Evolutionary conservation across 2,888 invertebrate genomes (phyloP).

Genomic region (Temnothorax unifasciatus): DNA sequence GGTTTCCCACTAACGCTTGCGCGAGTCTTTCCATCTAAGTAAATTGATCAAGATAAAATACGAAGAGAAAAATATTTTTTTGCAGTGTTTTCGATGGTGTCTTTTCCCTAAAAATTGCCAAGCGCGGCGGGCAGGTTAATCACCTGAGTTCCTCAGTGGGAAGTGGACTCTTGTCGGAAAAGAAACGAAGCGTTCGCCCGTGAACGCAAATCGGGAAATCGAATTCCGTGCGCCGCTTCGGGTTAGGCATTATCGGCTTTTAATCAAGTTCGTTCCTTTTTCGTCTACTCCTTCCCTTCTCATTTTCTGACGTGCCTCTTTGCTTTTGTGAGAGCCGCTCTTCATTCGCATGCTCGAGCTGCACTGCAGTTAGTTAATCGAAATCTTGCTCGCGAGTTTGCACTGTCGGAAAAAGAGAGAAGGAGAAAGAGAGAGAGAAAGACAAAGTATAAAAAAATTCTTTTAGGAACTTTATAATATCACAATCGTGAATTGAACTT

Average conservation of each 20-base stretch:
- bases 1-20: not conserved
- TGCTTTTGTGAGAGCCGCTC: constrained; percentile 39
- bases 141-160: constrained; percentile 42
- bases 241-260: constrained; percentile 70
- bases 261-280: constrained; percentile 65
- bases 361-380: constrained; percentile 52
- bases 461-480: not conserved
- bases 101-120: constrained; percentile 43
- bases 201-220: constrained; percentile 66
- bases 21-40: not conserved
- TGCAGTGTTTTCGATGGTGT: constrained; percentile 3
- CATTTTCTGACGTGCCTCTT: constrained; percentile 55
- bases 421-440: no score
- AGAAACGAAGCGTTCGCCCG: constrained; percentile 61
- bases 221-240: constrained; percentile 58
- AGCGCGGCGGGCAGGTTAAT: constrained; percentile 43
- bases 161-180: constrained; percentile 48
- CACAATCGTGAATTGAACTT: not conserved
- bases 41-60: constrained; percentile 7
- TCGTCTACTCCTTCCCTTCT: constrained; percentile 45
- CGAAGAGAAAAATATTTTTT: not conserved
- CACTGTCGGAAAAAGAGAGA: not conserved
- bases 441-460: not conserved
- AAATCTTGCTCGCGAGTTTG: constrained; percentile 40
- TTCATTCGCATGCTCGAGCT: constrained; percentile 50